Base-by-base conservation (phyloP, 2,797 vertebrate genomes). In the Phataginus tetradactyla region DNA sequence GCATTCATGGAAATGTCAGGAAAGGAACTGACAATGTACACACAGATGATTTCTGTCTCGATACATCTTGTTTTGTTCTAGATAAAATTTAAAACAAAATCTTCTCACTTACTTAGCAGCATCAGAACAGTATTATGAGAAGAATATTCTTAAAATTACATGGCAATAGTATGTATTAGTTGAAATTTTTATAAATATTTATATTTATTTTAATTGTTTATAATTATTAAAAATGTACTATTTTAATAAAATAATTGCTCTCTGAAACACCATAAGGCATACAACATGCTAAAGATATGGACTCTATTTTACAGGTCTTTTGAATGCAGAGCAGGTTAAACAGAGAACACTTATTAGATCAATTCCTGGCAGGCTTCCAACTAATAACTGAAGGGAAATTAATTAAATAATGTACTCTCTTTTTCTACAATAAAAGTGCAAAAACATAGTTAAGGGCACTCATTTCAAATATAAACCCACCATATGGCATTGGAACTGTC, bases 111-210 rank as follows among this genome's bases (percentile, higher is more conserved):
- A 77, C 5, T 29, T 34, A 87, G 51, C 77, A 25, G 57, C 4
- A 92, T n/a, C 51, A 57, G 37, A 95, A 86, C 21, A 64, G 2
- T n/a, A 7, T 45, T 3, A 7, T 49, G 66, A 45, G 59, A 90
- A 77, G 49, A 94, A 25, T 5, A 57, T 88, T 86, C 55, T 92
- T 90, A 88, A 71, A 72, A 53, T 72, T 92, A 74, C 83, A 68
- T 4, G 32, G 21, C 5, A 6, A 49, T 5, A 55, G 9, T 59
- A 66, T 68, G 20, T n/a, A 34, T 68, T 68, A 37, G 51, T n/a
- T 91, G 29, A 79, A 77, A 42, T n/a, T 87, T 80, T 37, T 69
- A 69, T 45, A 21, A 84, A 45, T 20, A 85, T 37, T 39, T 59
- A 49, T 42, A 87, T 66, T 69, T 77, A 92, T 53, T 68, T 27